These are phyloP conservation scores for Oceanites oceanicus DNA, from an alignment of 2,113 vertebrate species.

Conservation along the genomic window DNA sequence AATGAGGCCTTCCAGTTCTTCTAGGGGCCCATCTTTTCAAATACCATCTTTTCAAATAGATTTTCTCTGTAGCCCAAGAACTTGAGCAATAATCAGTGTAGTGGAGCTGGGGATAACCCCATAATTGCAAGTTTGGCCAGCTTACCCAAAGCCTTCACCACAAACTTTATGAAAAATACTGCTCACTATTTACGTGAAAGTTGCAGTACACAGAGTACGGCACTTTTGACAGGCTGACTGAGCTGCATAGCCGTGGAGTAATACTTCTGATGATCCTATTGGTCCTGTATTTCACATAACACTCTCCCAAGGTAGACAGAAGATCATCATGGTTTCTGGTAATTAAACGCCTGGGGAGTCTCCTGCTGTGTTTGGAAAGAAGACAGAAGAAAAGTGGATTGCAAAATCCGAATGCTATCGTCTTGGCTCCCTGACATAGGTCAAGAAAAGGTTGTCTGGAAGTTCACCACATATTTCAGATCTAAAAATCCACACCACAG, in stretches of 20 bases:
- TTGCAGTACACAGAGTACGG: not conserved
- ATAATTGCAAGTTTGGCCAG: not conserved
- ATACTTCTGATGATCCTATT: not conserved
- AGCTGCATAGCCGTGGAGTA: not conserved
- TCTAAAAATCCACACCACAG: not conserved
- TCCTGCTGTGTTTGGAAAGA: constrained; percentile 21
- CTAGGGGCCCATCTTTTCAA: not conserved
- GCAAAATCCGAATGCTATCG: constrained; percentile 28
- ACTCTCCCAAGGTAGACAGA: constrained; percentile 20
- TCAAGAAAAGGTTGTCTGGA: not conserved
- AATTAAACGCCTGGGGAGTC: constrained; percentile 46
- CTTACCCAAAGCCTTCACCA: not conserved
- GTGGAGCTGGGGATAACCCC: not conserved
- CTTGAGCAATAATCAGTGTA: not conserved
- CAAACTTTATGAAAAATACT: not conserved
- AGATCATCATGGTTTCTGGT: constrained; percentile 52
- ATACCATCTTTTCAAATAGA: not conserved
- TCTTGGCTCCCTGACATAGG: not conserved
- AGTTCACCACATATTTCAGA: not conserved
- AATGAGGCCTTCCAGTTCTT: not conserved
- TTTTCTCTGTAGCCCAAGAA: not conserved
- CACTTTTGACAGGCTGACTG: not conserved
- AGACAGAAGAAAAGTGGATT: constrained; percentile 33
- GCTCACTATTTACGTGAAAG: not conserved
- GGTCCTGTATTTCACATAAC: constrained; percentile 20